Evolutionary conservation across 2,113 vertebrate genomes (phyloP).

Genomic region (Apistogramma diplotaenia): DNA sequence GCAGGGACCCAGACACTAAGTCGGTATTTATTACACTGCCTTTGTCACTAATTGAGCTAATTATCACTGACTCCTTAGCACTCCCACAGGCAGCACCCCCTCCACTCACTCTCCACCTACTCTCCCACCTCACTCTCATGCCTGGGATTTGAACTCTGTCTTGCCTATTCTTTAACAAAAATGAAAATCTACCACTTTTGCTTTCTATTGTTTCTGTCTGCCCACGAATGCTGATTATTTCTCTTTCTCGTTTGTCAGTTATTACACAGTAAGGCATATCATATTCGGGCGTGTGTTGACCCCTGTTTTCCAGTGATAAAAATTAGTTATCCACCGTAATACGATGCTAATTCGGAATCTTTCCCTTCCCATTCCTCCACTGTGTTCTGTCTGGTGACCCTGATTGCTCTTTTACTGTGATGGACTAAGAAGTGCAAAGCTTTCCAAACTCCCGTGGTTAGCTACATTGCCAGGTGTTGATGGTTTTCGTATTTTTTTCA

Average conservation of each 20-base stretch:
- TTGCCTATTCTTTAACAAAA: constrained; percentile 27
- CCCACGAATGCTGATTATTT: constrained; percentile 60
- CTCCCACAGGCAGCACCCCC: constrained; percentile 89
- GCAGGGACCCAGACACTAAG: constrained; percentile 99
- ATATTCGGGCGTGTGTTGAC: not conserved
- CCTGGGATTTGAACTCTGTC: constrained; percentile 73
- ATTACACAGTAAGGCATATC: not conserved
- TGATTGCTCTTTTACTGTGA: constrained; percentile 35
- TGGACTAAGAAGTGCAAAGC: constrained; percentile 24
- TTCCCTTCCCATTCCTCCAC: not conserved
- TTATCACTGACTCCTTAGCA: constrained; percentile 99
- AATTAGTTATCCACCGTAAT: not conserved
- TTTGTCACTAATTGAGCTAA: constrained; percentile 99
- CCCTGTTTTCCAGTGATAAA: not conserved
- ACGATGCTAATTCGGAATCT: rapidly evolving
- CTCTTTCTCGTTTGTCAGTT: not conserved
- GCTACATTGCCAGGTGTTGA: constrained; percentile 48
- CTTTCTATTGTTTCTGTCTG: constrained; percentile 20
- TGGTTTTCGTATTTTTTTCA: constrained; percentile 61
- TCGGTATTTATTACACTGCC: constrained; percentile 99
- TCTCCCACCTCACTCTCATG: constrained; percentile 72
- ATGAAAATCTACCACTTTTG: constrained; percentile 20
- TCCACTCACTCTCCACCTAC: constrained; percentile 63
- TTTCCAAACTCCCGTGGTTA: constrained; percentile 66
- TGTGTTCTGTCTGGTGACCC: constrained; percentile 44